Evolutionary conservation across 1,140 invertebrate genomes (phyloP).

Genomic region (Portunus trituberculatus): DNA sequence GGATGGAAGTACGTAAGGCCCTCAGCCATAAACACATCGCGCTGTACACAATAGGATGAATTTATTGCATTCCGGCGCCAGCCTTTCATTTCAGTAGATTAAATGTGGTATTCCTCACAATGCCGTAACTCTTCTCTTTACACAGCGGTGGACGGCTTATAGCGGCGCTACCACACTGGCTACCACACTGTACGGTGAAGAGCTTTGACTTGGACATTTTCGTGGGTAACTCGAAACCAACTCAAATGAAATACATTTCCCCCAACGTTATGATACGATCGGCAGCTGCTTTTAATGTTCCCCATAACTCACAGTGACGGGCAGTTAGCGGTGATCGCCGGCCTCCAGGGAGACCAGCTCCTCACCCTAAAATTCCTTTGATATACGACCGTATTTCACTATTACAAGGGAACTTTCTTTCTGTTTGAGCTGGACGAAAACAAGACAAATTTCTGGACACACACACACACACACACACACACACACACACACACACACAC

Average conservation of each 20-base stretch:
- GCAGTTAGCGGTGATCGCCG: slow-evolving; percentile 8
- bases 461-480: neutral
- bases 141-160: no score
- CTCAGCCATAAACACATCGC: no score
- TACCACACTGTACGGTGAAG: no score
- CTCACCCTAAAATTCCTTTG: slow-evolving; percentile 6
- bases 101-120: neutral
- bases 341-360: neutral
- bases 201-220: neutral
- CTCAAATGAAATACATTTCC: neutral
- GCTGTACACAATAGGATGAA: no score
- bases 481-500: slow-evolving; percentile 11
- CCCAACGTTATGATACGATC: neutral
- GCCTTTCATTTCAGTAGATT: neutral
- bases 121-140: neutral
- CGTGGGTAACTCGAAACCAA: neutral
- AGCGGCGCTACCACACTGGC: no score
- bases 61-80: neutral
- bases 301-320: neutral
- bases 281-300: slow-evolving; percentile 5
- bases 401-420: neutral
- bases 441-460: neutral
- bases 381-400: neutral
- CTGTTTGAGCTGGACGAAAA: neutral
- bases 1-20: no score